Conservation (phyloP, 2,113 vertebrate genomes). For the Nothobranchius furzeri region DNA sequence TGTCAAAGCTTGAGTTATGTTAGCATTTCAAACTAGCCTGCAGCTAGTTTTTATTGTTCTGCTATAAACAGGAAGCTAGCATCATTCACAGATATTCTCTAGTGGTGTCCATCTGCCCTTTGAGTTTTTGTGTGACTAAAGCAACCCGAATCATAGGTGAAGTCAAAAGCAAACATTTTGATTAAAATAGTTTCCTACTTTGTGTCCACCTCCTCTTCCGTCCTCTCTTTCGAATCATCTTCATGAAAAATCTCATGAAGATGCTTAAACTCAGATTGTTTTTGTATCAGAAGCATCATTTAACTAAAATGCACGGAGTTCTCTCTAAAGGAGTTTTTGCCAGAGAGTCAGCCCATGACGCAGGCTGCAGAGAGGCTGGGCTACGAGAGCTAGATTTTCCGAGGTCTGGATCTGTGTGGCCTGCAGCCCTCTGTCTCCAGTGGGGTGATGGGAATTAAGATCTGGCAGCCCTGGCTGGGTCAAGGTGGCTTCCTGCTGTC, state of each 20-base stretch:
- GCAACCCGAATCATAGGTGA: too few relatives aligned
- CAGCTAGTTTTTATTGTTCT: too few relatives aligned
- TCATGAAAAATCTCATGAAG: slow-evolving; percentile 17
- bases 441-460: slow-evolving; percentile 52
- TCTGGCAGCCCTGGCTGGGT: slow-evolving; percentile 59
- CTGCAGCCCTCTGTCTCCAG: slow-evolving; percentile 34
- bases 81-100: too few relatives aligned
- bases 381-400: slow-evolving; percentile 35
- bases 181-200: too few relatives aligned
- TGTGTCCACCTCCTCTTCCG: too few relatives aligned
- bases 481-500: slow-evolving; percentile 62
- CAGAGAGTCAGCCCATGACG: slow-evolving; percentile 33
- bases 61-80: too few relatives aligned
- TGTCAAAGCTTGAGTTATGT: too few relatives aligned
- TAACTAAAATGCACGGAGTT: slow-evolving; percentile 21
- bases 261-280: slow-evolving; percentile 8
- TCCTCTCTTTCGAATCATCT: neutral
- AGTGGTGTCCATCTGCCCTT: too few relatives aligned
- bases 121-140: too few relatives aligned
- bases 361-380: slow-evolving; percentile 29
- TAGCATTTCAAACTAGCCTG: too few relatives aligned
- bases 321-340: slow-evolving; percentile 30
- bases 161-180: too few relatives aligned
- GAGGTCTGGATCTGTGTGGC: slow-evolving; percentile 19
- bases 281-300: slow-evolving; percentile 15